A percentile compares a stretch with the other conserved stretches of the same genome.
Evolutionary conservation across 2,888 invertebrate genomes (phyloP).

Genomic region (Brenthis ino): DNA sequence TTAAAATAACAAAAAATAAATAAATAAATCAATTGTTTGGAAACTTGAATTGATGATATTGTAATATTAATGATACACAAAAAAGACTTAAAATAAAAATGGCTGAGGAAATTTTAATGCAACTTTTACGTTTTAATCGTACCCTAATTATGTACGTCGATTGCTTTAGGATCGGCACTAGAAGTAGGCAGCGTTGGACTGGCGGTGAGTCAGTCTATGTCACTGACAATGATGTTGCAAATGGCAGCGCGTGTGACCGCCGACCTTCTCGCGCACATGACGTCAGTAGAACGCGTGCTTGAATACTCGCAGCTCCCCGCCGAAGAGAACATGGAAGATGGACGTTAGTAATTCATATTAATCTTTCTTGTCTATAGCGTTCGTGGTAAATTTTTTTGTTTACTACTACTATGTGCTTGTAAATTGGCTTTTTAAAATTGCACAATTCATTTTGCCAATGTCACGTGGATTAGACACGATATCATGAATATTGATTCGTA

Average conservation of each 20-base stretch:
- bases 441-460: no score
- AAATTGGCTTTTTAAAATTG: no score
- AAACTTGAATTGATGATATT: no score
- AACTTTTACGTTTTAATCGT: background rate
- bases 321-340: conserved; percentile 62
- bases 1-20: no score
- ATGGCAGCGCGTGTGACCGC: conserved; percentile 93
- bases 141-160: background rate
- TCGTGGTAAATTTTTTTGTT: no score
- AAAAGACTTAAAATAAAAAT: background rate
- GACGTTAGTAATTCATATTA: conserved; percentile 54
- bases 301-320: conserved; percentile 87
- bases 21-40: no score
- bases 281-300: conserved; percentile 90
- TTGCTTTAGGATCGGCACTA: conserved; percentile 51
- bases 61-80: no score
- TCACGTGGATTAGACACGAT: no score
- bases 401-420: no score
- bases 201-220: conserved; percentile 85
- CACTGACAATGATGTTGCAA: conserved; percentile 83
- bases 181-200: conserved; percentile 83
- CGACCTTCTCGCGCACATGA: conserved; percentile 83
- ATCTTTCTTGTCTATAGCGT: background rate
- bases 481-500: no score
- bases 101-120: no score